These are phyloP conservation scores for Gasterosteus nipponicus DNA, from an alignment of 2,113 vertebrate genomes.

Conservation along the genomic window DNA sequence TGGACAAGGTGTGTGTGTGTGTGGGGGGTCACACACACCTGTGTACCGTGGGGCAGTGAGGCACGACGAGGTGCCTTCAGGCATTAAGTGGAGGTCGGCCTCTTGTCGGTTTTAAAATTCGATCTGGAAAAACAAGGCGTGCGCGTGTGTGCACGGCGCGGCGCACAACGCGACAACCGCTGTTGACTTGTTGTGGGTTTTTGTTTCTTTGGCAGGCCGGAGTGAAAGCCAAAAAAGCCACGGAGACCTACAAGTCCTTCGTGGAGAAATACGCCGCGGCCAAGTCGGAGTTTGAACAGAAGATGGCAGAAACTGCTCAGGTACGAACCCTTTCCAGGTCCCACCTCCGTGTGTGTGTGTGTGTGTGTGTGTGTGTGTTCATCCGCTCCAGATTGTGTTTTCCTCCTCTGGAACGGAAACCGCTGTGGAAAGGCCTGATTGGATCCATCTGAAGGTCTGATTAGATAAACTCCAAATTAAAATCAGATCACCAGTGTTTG, in stretches of 20 bases:
- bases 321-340: constrained; percentile 66
- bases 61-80: constrained; percentile 47
- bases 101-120: no score
- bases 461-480: constrained; percentile 79
- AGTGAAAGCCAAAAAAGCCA: constrained; percentile 96
- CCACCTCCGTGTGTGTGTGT: constrained; percentile 22
- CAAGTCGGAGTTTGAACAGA: constrained; percentile 96
- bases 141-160: not conserved
- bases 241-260: constrained; percentile 92
- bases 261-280: constrained; percentile 94
- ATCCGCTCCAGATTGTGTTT: constrained; percentile 74
- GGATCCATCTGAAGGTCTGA: constrained; percentile 73
- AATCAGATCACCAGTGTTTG: constrained; percentile 71
- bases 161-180: constrained; percentile 12
- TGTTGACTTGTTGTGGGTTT: constrained; percentile 65
- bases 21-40: constrained; percentile 50
- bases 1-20: constrained; percentile 88
- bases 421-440: constrained; percentile 65
- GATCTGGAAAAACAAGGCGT: not conserved
- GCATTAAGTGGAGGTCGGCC: no score
- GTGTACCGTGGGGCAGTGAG: constrained; percentile 34
- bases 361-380: constrained; percentile 37
- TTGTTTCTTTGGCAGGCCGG: constrained; percentile 82
- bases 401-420: constrained; percentile 59
- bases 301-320: constrained; percentile 96